Evolutionary conservation across 1,140 invertebrate species (phyloP).

Genomic region (Acarapis woodi): DNA sequence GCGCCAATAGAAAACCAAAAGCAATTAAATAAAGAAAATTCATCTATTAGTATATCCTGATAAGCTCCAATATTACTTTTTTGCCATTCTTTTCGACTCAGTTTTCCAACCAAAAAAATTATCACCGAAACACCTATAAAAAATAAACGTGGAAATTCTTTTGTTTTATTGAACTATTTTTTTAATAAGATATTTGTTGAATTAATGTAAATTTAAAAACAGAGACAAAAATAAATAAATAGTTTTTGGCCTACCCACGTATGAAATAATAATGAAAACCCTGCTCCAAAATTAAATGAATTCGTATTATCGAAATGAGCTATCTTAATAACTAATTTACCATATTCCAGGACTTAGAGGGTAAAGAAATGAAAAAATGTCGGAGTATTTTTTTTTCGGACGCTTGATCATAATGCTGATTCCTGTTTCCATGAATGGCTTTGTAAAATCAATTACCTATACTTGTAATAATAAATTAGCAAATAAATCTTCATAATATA

Average conservation of each 20-base stretch:
- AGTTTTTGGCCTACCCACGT: too few species aligned
- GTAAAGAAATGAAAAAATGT: conserved; percentile 87
- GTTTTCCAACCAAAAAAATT: conserved; percentile 70
- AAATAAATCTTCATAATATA: conserved; percentile 24
- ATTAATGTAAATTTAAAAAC: too few species aligned
- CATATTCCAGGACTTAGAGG: conserved; percentile 94
- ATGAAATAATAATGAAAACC: conserved; percentile 81
- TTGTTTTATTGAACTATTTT: too few species aligned
- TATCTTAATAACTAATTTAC: too few species aligned
- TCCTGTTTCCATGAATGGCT: conserved; percentile 90
- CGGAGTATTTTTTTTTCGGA: conserved; percentile 59
- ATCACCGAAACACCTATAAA: conserved; percentile 90
- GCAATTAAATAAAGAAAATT: conserved; percentile 59
- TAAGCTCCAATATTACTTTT: too few species aligned
- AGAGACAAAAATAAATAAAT: too few species aligned
- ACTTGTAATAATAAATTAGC: conserved; percentile 25
- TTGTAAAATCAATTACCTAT: conserved; percentile 82
- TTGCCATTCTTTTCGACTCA: conserved; percentile 84
- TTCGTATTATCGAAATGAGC: too few species aligned
- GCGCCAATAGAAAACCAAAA: conserved; percentile 86
- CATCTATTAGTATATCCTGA: too few species aligned
- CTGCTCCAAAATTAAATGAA: too few species aligned
- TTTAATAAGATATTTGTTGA: too few species aligned
- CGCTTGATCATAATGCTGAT: conserved; percentile 95
- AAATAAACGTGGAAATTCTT: too few species aligned